Conservation (phyloP, 2,888 invertebrate genomes). For the Scaptomyza flava region DNA sequence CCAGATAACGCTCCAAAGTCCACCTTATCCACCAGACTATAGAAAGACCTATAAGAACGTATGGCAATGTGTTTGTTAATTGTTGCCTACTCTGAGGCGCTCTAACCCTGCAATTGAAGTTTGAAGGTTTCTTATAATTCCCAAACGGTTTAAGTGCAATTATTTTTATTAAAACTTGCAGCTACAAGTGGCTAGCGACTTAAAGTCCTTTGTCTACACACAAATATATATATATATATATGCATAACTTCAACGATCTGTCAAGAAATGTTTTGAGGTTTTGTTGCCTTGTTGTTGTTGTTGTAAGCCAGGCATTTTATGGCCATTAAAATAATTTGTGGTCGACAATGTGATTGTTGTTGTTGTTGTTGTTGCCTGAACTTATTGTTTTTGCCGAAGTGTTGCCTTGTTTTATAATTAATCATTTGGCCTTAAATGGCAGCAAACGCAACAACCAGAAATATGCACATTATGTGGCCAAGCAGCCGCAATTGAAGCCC, state of each 20-base stretch:
- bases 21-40: too few species aligned
- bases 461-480: constrained; percentile 62
- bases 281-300: not conserved
- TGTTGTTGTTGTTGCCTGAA: not conserved
- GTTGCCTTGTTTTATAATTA: constrained; percentile 72
- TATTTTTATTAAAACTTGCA: too few species aligned
- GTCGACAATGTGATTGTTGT: constrained; percentile 11
- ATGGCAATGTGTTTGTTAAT: too few species aligned
- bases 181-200: not conserved
- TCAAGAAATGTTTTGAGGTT: constrained; percentile 5
- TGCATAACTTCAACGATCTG: not conserved
- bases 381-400: constrained; percentile 29
- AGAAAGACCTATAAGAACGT: too few species aligned
- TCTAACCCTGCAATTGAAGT: too few species aligned
- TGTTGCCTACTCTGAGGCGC: too few species aligned
- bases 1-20: too few species aligned
- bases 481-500: constrained; percentile 10
- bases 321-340: constrained; percentile 65
- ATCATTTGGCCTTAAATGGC: constrained; percentile 68
- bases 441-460: constrained; percentile 36
- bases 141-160: too few species aligned
- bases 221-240: not conserved
- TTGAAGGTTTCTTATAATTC: too few species aligned
- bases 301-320: constrained; percentile 18
- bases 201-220: not conserved